Evolutionary conservation across 2,888 invertebrate species (phyloP).

Genomic region (Campopleginae sp.): DNA sequence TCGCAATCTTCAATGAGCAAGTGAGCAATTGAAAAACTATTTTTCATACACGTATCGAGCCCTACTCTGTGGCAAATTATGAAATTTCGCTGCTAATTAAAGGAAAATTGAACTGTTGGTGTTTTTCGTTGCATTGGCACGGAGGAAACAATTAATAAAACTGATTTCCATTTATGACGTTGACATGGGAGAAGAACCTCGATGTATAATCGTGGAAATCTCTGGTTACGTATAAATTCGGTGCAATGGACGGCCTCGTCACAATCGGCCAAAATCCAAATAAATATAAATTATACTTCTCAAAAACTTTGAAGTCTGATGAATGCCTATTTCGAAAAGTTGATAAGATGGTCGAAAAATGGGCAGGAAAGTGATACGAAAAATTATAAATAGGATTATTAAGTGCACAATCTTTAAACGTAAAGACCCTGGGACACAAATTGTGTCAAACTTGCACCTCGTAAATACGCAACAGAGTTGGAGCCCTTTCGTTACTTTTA

Average conservation of each 20-base stretch:
- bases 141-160: not conserved
- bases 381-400: conserved; percentile 55
- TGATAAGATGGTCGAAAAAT: not conserved
- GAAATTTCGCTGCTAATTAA: not conserved
- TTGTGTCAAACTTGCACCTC: conserved; percentile 5
- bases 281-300: not conserved
- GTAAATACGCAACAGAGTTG: conserved; percentile 3
- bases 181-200: not conserved
- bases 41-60: not conserved
- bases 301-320: conserved; percentile 32
- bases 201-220: not conserved
- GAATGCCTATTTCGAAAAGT: conserved; percentile 10
- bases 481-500: conserved; percentile 13
- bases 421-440: not conserved
- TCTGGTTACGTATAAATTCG: conserved; percentile 2
- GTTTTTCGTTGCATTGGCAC: not conserved
- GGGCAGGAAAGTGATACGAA: conserved; percentile 30
- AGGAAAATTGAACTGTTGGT: not conserved
- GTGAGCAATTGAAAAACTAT: not conserved
- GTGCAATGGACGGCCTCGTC: not conserved
- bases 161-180: not conserved
- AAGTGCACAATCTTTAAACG: conserved; percentile 60
- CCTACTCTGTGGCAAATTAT: not conserved
- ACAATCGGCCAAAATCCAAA: not conserved
- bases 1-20: not conserved